Percentiles rank a stretch among this genome's conserved stretches.
Evolutionary conservation across 2,113 vertebrate species (phyloP).

Genomic region (Motacilla tschutschensis): DNA sequence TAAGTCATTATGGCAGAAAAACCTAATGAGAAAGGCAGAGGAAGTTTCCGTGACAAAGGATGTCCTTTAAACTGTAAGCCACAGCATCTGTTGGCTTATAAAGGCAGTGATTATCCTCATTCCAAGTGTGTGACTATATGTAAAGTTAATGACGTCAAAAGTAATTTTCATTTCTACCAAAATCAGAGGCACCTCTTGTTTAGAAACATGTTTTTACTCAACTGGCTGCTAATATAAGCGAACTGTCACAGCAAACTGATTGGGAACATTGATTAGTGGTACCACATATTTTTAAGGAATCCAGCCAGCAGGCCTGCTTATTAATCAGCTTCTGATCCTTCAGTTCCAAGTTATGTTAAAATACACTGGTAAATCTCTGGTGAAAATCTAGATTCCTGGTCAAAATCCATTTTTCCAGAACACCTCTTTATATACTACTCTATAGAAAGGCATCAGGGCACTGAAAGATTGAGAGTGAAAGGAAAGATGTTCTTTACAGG

Average conservation of each 20-base stretch:
- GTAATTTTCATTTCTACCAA: background rate
- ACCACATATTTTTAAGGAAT: background rate
- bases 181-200: background rate
- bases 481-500: background rate
- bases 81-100: background rate
- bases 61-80: background rate
- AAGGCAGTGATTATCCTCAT: background rate
- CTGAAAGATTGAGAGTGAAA: background rate
- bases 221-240: background rate
- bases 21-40: background rate
- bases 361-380: background rate
- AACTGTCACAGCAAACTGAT: background rate
- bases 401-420: background rate
- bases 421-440: background rate
- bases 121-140: background rate
- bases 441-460: background rate
- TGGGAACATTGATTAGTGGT: background rate
- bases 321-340: background rate
- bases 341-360: background rate
- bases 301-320: background rate
- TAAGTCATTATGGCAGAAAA: background rate
- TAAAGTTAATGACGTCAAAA: background rate
- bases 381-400: background rate
- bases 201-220: background rate
- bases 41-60: background rate